These are phyloP conservation scores for Bacillus rossius DNA, from an alignment of 1,140 invertebrate genomes.

Conservation along the genomic window DNA sequence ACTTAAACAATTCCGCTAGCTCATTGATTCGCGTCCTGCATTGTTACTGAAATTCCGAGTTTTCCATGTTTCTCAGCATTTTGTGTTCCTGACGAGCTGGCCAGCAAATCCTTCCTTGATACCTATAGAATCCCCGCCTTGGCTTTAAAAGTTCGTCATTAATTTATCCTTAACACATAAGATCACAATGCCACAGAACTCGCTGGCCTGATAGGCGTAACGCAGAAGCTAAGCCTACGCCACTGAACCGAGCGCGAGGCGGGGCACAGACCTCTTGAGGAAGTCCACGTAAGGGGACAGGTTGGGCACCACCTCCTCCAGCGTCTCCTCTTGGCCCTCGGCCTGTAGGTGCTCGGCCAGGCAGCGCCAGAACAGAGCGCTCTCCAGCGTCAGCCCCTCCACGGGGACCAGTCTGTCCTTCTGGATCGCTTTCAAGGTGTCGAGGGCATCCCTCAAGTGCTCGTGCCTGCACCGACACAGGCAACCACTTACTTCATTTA, in stretches of 20 bases:
- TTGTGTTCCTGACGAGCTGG: no score
- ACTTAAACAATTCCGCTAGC: no score
- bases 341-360: conserved; percentile 46
- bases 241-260: neutral
- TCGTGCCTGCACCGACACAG: conserved; percentile 21
- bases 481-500: conserved; percentile 32
- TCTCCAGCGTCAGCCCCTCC: conserved; percentile 50
- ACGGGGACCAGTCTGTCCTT: conserved; percentile 47
- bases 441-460: conserved; percentile 26
- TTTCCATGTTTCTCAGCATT: no score
- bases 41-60: no score
- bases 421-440: conserved; percentile 27
- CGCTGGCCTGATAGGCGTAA: no score
- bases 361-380: conserved; percentile 55
- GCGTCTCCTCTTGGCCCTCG: conserved; percentile 19
- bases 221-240: no score
- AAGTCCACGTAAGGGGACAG: conserved; percentile 49
- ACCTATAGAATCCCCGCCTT: no score
- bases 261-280: conserved; percentile 38
- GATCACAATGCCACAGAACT: no score
- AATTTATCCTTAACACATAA: no score
- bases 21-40: no score
- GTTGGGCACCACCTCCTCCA: conserved; percentile 48
- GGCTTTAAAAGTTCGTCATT: no score
- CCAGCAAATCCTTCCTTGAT: no score